Percentiles rank a stretch among this genome's conserved stretches.
Conservation (phyloP, 2,797 vertebrate species). For the Gymnocypris eckloni region DNA sequence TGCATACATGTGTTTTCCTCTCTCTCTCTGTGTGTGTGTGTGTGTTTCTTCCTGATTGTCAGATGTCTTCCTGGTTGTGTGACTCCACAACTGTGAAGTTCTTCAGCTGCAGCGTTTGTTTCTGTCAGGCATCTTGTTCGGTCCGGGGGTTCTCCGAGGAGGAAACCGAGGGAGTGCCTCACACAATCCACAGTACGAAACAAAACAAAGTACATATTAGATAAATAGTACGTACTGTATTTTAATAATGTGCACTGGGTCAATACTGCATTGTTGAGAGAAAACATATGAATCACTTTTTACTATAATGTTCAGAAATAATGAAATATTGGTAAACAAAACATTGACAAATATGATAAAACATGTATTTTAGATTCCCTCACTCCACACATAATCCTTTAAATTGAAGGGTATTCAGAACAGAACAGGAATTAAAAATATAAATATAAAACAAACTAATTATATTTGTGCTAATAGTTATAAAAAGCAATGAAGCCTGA, state of each 20-base stretch:
- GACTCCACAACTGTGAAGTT: conserved; percentile 16
- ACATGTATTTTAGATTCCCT: neutral
- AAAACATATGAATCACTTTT: neutral
- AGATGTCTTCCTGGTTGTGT: conserved; percentile 42
- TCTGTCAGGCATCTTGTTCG: conserved; percentile 43
- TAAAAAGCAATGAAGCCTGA: neutral
- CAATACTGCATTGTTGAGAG: neutral
- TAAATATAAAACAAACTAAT: neutral
- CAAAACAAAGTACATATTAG: neutral
- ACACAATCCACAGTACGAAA: neutral
- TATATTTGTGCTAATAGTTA: neutral
- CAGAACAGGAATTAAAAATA: neutral
- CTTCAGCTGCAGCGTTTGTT: conserved; percentile 43
- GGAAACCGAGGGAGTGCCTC: neutral
- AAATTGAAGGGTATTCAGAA: neutral
- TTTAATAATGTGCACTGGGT: neutral
- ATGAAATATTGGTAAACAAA: neutral
- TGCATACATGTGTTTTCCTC: conserved; percentile 46
- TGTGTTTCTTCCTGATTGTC: conserved; percentile 40
- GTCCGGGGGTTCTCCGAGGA: conserved; percentile 5
- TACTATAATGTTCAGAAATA: neutral
- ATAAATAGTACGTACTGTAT: neutral
- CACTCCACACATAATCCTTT: neutral
- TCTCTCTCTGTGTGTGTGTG: conserved; percentile 6
- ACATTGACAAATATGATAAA: neutral